phyloP scores from a whole-genome alignment of 2,113 vertebrate genomes.

The Sialia sialis region DNA sequence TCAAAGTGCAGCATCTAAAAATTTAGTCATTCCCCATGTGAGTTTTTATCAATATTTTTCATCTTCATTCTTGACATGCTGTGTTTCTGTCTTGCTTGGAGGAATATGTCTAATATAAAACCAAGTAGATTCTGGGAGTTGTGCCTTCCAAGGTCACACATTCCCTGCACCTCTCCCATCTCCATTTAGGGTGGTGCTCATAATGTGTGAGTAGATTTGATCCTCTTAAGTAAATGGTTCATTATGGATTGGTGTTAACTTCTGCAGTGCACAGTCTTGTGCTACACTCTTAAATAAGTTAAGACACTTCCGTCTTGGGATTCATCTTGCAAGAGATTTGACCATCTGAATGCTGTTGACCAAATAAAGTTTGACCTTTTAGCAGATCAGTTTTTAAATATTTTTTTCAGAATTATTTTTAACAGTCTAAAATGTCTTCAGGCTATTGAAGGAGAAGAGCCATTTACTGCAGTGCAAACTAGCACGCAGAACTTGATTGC shows the following conservation, averaged over 20 bases:
- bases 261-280: not conserved
- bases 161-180: not conserved
- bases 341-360: not conserved
- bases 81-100: not conserved
- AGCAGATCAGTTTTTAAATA: not conserved
- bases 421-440: not conserved
- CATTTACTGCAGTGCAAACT: not conserved
- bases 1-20: not conserved
- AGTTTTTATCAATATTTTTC: not conserved
- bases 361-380: not conserved
- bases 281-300: not conserved
- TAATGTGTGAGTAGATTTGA: not conserved
- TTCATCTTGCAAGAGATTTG: not conserved
- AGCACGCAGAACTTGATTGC: not conserved
- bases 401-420: not conserved
- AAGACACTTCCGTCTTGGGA: not conserved
- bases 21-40: not conserved
- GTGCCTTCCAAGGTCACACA: not conserved
- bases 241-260: not conserved
- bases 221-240: not conserved
- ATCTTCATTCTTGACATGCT: not conserved
- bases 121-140: not conserved
- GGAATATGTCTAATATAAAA: not conserved
- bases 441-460: not conserved
- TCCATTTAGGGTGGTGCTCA: rapidly evolving